Conservation (phyloP, 2,797 vertebrate genomes). For the Cyclopterus lumpus region DNA sequence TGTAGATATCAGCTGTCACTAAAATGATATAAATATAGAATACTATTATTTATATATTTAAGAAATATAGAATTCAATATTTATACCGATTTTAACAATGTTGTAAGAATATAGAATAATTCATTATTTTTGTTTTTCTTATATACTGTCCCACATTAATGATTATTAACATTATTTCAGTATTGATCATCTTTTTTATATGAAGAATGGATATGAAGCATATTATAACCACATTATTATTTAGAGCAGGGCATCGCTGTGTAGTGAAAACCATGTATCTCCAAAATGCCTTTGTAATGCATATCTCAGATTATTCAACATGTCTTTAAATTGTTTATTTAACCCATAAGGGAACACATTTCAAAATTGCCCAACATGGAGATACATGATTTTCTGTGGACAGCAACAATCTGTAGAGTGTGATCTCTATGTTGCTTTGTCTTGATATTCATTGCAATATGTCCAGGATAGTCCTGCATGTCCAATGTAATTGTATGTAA, state of each 20-base stretch:
- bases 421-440: neutral
- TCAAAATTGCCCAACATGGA: neutral
- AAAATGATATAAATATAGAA: neutral
- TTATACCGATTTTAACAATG: neutral
- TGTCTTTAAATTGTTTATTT: neutral
- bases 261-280: neutral
- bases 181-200: neutral
- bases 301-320: neutral
- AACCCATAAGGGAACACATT: neutral
- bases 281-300: neutral
- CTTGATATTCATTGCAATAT: conserved; percentile 1
- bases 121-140: neutral
- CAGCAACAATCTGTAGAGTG: neutral
- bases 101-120: neutral
- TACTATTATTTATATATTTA: neutral
- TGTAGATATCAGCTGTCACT: neutral
- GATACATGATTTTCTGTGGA: neutral
- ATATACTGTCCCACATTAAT: neutral
- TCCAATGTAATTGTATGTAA: conserved; percentile 20
- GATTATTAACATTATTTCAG: neutral
- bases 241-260: neutral
- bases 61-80: neutral
- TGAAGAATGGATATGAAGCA: neutral
- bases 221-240: neutral
- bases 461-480: neutral